These are phyloP conservation scores for Sinocyclocheilus rhinocerous DNA, from an alignment of 2,113 vertebrate species.

Conservation along the genomic window DNA sequence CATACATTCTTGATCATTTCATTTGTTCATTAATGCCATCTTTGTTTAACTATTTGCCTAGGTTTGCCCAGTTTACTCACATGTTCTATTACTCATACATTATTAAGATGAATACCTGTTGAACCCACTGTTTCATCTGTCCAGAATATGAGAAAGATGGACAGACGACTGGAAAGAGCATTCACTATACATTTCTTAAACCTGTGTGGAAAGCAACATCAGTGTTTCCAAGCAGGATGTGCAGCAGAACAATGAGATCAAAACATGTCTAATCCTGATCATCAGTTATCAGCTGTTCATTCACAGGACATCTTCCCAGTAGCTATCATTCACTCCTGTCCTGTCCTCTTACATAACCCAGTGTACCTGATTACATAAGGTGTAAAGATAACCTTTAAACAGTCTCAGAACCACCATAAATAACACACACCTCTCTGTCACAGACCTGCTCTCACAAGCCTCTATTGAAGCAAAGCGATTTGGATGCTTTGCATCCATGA, in stretches of 20 bases:
- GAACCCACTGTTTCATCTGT: background rate
- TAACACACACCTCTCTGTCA: constrained; percentile 42
- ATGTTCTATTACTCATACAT: background rate
- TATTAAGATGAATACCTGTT: background rate
- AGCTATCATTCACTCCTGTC: background rate
- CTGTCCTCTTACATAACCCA: constrained; percentile 41
- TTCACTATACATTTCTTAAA: background rate
- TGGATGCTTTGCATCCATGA: constrained; percentile 26
- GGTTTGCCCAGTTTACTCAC: background rate
- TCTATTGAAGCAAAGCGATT: background rate
- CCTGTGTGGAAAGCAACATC: background rate
- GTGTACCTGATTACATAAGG: constrained; percentile 61
- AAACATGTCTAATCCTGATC: background rate
- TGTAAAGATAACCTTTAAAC: constrained; percentile 41
- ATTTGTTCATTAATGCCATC: background rate
- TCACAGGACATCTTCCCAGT: background rate
- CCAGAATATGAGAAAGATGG: background rate
- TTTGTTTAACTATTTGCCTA: background rate
- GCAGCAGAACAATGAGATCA: background rate
- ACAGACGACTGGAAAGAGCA: background rate
- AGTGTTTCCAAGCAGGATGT: background rate
- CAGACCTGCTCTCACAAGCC: constrained; percentile 9
- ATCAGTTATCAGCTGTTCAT: background rate
- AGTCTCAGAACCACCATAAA: constrained; percentile 44
- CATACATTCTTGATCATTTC: too few species aligned